Evolutionary conservation across 2,797 vertebrate species (phyloP), one percentile per base, ranked within the genome.

Genomic region (Mionectes olivaceus): DNA sequence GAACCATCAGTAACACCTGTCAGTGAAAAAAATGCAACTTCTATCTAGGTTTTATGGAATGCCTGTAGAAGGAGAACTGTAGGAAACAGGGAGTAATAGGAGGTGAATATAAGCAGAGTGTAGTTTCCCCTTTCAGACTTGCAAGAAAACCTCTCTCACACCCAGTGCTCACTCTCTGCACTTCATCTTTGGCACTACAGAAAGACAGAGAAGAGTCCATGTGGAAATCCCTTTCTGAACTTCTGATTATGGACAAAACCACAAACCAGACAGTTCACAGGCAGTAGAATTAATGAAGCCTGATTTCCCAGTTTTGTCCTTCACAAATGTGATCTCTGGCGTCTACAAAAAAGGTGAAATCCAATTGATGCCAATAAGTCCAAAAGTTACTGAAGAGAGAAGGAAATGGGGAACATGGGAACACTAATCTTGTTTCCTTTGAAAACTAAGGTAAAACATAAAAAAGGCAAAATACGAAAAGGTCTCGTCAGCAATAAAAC

Each of bases 381-480:
- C 63, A 67, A 33, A 95, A 93, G 70, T 67, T 87, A 71, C 69
- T 65, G 53, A 4, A 71, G 39, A 86, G 19, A 5, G 17, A 18
- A 90, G 32, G 46, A 94, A 83, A 80, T 15, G 23, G 37, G 35
- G 30, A 89, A 81, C n/a, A 43, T 0, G 2, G 39, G 11, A 33
- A 64, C 25, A 71, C 75, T 81, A 61, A 76, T 76, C 79, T 88
- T 83, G 18, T 33, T 81, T 78, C n/a, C 46, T 68, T 68, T 44
- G 53, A 68, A 86, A 94, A 94, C 52, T 33, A 90, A 85, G 50
- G n/a, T 81, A 83, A 89, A 87, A 85, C 56, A 73, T 5, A 14
- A 73, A 87, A 95, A 91, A 87, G 19, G 60, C 17, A 77, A 93
- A 84, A 83, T 85, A 64, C 49, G 68, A 60, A 50, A 90, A 89